Base-by-base conservation (phyloP, 2,888 invertebrate genomes). In the Ctena decussata region DNA sequence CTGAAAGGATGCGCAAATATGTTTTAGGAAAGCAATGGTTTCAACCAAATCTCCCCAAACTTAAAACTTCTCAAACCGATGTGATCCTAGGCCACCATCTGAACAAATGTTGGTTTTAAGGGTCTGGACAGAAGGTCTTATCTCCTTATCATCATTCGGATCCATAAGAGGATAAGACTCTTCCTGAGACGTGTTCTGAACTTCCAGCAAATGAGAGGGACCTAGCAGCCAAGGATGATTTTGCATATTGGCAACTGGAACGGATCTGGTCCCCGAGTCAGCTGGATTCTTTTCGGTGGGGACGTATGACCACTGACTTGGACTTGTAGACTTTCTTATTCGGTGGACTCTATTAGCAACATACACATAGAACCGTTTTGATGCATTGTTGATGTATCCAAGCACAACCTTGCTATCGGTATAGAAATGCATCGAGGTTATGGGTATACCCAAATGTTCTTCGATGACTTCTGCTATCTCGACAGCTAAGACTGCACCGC, bases 401-500 rank as follows among this genome's bases (percentile, higher is more conserved):
- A 82, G 77, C 11, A 84, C 75, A 0, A 86, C 81, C 44, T 76
- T 77, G 60, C 85, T 85, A 30, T 89, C 87, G 15, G 65, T 87
- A 71, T 71, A 87, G 24, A 81, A 90, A 12, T 18, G 46, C 11
- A 76, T 70, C 0, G 27, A 8, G 24, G 37, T 39, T 11, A 46
- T 12, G 5, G 30, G 24, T 18, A 84, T 77, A 18, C 70, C 24
- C 11, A 89, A 30, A 21, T 81, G 60, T 6, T 76, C 71, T 41
- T 65, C 35, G 21, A 85, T 41, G 37, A 74, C 41, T 15, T 81
- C 78, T 0, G 65, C 71, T 2, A 89, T 65, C 46, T 89, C 81
- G 1, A 80, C 65, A n/a, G 85, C 87, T 35, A 87, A 53, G 3
- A 89, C 85, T 27, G 89, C 85, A 0, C 85, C 90, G 75, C 86